Conservation (phyloP, 2,797 vertebrate genomes). For the Sciurus carolinensis region DNA sequence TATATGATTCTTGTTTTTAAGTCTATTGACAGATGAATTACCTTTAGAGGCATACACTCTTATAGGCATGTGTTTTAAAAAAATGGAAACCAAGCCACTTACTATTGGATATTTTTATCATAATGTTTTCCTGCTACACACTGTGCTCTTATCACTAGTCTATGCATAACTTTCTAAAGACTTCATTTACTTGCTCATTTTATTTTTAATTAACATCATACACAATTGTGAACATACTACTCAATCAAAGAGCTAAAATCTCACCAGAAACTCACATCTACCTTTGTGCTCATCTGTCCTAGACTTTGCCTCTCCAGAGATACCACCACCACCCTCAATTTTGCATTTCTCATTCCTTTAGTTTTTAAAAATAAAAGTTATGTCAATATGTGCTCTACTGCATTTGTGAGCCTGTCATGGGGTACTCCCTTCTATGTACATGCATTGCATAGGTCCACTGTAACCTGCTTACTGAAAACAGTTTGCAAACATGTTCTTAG, state of each 20-base stretch:
- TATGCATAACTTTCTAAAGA: not conserved
- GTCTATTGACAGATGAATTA: too few relatives aligned
- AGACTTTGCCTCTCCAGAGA: not conserved
- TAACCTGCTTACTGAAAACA: not conserved
- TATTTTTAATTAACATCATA: constrained; percentile 44
- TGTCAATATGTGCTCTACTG: not conserved
- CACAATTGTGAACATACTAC: not conserved
- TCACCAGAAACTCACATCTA: not conserved
- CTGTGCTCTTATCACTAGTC: not conserved
- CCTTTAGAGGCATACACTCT: not conserved
- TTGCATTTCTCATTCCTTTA: not conserved
- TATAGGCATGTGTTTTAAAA: not conserved
- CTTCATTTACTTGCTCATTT: not conserved
- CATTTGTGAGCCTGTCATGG: accelerated
- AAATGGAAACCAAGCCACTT: not conserved
- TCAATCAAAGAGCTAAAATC: constrained; percentile 25
- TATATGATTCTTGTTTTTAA: too few relatives aligned
- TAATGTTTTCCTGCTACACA: not conserved
- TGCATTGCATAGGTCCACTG: not conserved
- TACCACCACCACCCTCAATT: not conserved
- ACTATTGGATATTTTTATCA: not conserved
- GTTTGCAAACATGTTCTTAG: not conserved
- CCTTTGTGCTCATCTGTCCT: not conserved
- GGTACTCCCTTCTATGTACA: not conserved
- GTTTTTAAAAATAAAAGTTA: not conserved